Conservation (phyloP, 2,113 vertebrate genomes). For the Nothocercus nigrocapillus region DNA sequence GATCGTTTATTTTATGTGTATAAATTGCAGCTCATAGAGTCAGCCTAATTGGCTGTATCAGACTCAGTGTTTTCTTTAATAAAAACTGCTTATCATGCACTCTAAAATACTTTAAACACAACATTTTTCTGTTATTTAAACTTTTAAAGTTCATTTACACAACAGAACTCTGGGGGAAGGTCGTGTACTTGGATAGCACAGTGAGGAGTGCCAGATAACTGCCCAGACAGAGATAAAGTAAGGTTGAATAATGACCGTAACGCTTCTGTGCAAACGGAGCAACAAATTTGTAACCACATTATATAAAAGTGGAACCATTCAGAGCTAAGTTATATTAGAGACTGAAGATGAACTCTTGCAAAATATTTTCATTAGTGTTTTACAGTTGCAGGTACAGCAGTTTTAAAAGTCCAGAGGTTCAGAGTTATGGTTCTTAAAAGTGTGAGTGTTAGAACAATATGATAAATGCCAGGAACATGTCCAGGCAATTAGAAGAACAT, state of each 20-base stretch:
- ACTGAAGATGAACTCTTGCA: neutral
- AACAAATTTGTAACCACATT: neutral
- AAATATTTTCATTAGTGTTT: neutral
- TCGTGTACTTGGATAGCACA: neutral
- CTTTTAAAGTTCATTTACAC: constrained; percentile 52
- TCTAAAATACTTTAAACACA: constrained; percentile 44
- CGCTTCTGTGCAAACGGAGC: neutral
- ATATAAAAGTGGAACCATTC: neutral
- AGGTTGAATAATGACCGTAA: neutral
- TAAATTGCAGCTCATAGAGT: constrained; percentile 21
- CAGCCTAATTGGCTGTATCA: constrained; percentile 35
- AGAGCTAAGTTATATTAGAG: neutral
- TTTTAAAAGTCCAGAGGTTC: neutral
- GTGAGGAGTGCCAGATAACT: neutral
- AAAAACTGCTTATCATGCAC: constrained; percentile 41
- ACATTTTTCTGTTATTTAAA: constrained; percentile 55
- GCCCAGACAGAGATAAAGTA: neutral
- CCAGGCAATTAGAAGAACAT: neutral
- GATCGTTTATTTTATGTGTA: constrained; percentile 46
- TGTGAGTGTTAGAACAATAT: neutral
- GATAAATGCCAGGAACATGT: fast-evolving
- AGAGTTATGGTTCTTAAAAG: neutral
- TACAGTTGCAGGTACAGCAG: neutral
- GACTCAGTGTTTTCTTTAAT: constrained; percentile 20
- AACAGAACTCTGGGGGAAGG: constrained; percentile 23